Conservation (phyloP, 2,797 vertebrate genomes). For the Chelon auratus region DNA sequence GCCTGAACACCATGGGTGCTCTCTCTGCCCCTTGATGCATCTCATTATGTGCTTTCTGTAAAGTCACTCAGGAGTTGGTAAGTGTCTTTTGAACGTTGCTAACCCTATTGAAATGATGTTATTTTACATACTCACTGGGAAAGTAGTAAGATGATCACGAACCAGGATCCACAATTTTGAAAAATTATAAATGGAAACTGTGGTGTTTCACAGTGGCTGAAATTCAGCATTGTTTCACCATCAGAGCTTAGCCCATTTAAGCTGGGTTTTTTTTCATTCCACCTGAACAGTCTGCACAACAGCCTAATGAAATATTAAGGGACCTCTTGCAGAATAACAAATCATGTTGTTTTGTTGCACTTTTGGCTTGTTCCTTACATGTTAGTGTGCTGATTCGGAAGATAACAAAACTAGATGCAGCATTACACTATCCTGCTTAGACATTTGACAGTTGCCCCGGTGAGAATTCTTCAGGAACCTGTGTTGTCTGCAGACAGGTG, state of each 20-base stretch:
- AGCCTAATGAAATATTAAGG: conserved; percentile 68
- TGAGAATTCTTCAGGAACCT: conserved; percentile 12
- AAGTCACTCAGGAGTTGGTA: conserved; percentile 40
- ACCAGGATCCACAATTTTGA: too few relatives aligned
- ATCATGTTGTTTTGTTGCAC: conserved; percentile 39
- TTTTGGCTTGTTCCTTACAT: conserved; percentile 21
- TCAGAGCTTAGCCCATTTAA: conserved; percentile 12
- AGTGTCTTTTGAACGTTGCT: not conserved
- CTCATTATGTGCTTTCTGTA: conserved; percentile 53
- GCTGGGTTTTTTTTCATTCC: conserved; percentile 11
- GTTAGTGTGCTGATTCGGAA: conserved; percentile 12
- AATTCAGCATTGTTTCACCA: conserved; percentile 12
- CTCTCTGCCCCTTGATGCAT: conserved; percentile 55
- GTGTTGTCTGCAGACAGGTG: not conserved
- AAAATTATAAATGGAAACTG: not conserved
- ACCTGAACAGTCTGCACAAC: conserved; percentile 41
- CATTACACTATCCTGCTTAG: not conserved
- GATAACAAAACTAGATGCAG: not conserved
- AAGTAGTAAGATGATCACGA: too few relatives aligned
- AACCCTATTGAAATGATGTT: too few relatives aligned
- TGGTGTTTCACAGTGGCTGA: conserved; percentile 2
- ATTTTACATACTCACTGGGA: too few relatives aligned
- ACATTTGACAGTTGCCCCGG: conserved; percentile 1
- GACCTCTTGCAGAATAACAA: conserved; percentile 45
- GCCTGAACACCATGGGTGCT: conserved; percentile 21